Evolutionary conservation across 2,888 invertebrate species (phyloP).

Genomic region (Panopea generosa): DNA sequence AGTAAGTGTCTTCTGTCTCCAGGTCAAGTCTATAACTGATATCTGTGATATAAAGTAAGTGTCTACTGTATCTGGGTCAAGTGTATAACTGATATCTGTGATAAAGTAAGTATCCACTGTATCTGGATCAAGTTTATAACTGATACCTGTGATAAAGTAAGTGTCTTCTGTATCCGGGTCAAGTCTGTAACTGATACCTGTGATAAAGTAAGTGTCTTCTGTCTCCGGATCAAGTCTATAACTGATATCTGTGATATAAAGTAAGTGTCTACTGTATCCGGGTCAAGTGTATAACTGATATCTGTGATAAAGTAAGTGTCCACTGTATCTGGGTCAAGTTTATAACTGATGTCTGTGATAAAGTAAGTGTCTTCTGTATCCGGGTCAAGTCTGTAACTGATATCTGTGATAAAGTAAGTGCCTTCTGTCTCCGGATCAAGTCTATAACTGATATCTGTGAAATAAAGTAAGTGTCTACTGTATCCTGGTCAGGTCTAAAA

Average conservation of each 20-base stretch:
- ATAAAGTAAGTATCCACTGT: slow-evolving; percentile 92
- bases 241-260: too few relatives aligned
- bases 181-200: too few relatives aligned
- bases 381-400: too few relatives aligned
- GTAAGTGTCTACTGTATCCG: slow-evolving; percentile 96
- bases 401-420: slow-evolving; percentile 93
- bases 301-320: slow-evolving; percentile 91
- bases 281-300: slow-evolving; percentile 92
- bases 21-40: too few relatives aligned
- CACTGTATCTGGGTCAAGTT: slow-evolving; percentile 95
- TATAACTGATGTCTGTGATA: slow-evolving; percentile 93
- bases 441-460: too few relatives aligned
- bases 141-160: slow-evolving; percentile 94
- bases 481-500: slow-evolving; percentile 93
- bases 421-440: too few relatives aligned
- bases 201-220: too few relatives aligned
- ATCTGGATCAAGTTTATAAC: slow-evolving; percentile 93
- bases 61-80: slow-evolving; percentile 95
- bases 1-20: too few relatives aligned
- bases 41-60: too few relatives aligned
- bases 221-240: too few relatives aligned
- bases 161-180: too few relatives aligned
- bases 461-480: too few relatives aligned
- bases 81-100: slow-evolving; percentile 93
- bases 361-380: slow-evolving; percentile 89